Conservation (phyloP, 2,113 vertebrate species). For the Paradoxurus hermaphroditus region DNA sequence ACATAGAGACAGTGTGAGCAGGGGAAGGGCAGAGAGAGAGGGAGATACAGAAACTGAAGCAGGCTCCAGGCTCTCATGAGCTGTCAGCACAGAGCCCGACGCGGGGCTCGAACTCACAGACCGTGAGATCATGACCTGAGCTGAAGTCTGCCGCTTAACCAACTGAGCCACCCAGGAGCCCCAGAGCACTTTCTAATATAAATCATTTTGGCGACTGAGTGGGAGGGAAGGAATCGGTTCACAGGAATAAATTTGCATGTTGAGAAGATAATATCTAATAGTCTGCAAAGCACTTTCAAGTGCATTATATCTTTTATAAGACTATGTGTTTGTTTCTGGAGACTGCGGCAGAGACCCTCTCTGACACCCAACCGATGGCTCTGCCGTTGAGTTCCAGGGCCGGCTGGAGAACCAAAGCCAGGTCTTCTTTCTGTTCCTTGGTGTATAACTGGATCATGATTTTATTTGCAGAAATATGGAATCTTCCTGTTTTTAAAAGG, state of each 20-base stretch:
- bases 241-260: background rate
- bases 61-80: too few species aligned
- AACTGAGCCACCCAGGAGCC: too few species aligned
- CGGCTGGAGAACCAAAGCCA: background rate
- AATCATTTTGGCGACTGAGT: conserved; percentile 20
- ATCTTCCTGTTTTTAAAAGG: background rate
- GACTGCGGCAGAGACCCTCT: background rate
- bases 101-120: too few species aligned
- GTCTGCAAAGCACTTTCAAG: background rate
- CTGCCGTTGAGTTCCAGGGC: background rate
- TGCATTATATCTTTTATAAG: background rate
- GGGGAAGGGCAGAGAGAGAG: too few species aligned
- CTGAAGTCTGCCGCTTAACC: too few species aligned
- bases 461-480: conserved; percentile 38
- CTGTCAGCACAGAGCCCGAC: too few species aligned
- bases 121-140: too few species aligned
- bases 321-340: background rate
- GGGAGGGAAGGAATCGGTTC: background rate
- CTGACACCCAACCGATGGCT: background rate
- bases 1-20: too few species aligned
- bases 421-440: background rate
- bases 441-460: background rate
- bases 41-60: too few species aligned
- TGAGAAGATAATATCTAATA: background rate
- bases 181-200: conserved; percentile 1